Conservation (phyloP, 2,797 vertebrate species). For the Perodicticus potto region DNA sequence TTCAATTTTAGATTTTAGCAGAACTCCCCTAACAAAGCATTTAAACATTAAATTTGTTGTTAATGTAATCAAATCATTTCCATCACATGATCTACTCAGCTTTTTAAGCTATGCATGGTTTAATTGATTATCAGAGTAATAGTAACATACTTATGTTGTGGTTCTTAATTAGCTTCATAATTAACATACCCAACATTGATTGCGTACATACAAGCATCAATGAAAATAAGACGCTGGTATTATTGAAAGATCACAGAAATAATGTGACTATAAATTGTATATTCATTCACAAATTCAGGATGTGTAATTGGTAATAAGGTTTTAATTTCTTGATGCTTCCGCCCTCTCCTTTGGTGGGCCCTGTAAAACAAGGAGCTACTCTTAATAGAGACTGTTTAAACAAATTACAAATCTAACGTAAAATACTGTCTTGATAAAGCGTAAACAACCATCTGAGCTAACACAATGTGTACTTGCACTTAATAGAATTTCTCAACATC, state of each 20-base stretch:
- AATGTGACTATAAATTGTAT: not conserved
- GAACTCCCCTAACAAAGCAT: slow-evolving; percentile 33
- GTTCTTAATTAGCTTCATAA: slow-evolving; percentile 61
- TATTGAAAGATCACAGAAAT: slow-evolving; percentile 35
- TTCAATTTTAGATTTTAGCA: slow-evolving; percentile 63
- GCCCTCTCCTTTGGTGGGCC: not conserved
- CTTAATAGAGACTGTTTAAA: not conserved
- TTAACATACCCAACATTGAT: slow-evolving; percentile 34
- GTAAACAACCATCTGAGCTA: not conserved
- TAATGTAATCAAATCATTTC: slow-evolving; percentile 47
- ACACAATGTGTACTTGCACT: not conserved
- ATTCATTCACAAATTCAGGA: slow-evolving; percentile 50
- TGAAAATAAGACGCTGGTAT: slow-evolving; percentile 42
- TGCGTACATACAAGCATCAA: not conserved
- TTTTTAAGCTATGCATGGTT: slow-evolving; percentile 57
- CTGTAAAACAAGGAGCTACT: slow-evolving; percentile 1
- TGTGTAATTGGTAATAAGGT: not conserved
- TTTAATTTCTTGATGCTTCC: slow-evolving; percentile 25
- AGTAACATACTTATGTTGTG: not conserved
- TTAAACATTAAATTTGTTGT: slow-evolving; percentile 63
- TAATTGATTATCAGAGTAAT: slow-evolving; percentile 60
- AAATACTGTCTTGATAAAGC: not conserved
- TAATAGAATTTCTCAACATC: not conserved
- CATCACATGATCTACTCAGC: not conserved
- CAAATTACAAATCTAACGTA: slow-evolving; percentile 8